A percentile compares a stretch with the other conserved stretches of the same genome.
These are phyloP conservation scores for Drosophila littoralis DNA, from an alignment of 1,140 invertebrate species.

Conservation along the genomic window DNA sequence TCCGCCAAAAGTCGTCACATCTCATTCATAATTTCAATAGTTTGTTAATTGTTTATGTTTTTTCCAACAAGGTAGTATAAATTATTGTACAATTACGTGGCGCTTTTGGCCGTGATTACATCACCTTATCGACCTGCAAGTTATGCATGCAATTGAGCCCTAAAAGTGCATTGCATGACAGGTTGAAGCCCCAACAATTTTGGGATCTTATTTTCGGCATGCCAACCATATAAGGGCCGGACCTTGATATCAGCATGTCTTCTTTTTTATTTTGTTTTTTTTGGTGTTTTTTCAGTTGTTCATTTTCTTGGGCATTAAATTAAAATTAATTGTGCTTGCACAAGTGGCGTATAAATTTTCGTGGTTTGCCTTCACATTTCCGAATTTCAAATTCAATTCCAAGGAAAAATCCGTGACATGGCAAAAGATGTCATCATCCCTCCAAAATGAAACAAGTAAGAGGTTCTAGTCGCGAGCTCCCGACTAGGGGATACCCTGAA, in stretches of 20 bases:
- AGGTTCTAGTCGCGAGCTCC: too few species aligned
- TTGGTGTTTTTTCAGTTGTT: not conserved
- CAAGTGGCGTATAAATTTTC: slow-evolving; percentile 69
- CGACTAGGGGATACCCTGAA: too few species aligned
- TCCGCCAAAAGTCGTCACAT: slow-evolving; percentile 52
- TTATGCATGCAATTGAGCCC: slow-evolving; percentile 44
- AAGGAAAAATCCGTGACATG: slow-evolving; percentile 70
- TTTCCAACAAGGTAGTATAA: not conserved
- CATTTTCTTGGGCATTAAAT: slow-evolving; percentile 62
- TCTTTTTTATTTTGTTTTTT: not conserved
- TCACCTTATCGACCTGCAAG: slow-evolving; percentile 31
- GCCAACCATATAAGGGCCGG: slow-evolving; percentile 60
- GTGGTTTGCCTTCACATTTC: slow-evolving; percentile 35
- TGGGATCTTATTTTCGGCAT: slow-evolving; percentile 49
- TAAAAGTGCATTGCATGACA: slow-evolving; percentile 69
- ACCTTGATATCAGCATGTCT: slow-evolving; percentile 51
- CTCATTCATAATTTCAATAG: slow-evolving; percentile 29
- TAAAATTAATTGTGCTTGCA: slow-evolving; percentile 74
- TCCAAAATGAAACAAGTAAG: not conserved
- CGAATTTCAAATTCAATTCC: slow-evolving; percentile 73
- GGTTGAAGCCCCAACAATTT: slow-evolving; percentile 37
- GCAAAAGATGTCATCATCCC: slow-evolving; percentile 65
- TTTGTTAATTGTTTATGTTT: slow-evolving; percentile 60
- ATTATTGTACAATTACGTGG: too few species aligned
- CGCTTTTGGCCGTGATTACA: not conserved